phyloP scores from a whole-genome alignment of 2,113 vertebrate genomes.

The Uria lomvia region DNA sequence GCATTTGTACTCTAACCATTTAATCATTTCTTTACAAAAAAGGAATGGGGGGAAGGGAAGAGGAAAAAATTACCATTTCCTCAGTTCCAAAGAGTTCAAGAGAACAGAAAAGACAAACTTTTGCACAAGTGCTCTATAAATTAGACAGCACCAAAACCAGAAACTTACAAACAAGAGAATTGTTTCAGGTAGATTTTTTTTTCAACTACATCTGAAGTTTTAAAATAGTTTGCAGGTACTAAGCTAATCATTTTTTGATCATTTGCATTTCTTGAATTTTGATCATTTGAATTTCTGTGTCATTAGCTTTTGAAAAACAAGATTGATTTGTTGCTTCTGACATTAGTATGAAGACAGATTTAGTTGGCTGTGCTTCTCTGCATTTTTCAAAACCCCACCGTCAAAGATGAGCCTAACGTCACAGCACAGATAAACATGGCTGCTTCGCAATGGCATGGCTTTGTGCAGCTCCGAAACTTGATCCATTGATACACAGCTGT shows the following conservation, averaged over 20 bases:
- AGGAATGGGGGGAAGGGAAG: neutral
- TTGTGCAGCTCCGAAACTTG: neutral
- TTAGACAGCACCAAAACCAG: neutral
- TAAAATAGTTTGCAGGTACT: neutral
- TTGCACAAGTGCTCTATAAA: neutral
- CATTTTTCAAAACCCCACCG: neutral
- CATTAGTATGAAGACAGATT: neutral
- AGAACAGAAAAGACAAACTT: neutral
- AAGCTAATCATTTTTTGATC: neutral
- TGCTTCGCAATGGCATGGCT: neutral
- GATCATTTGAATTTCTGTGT: neutral
- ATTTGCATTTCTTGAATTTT: neutral
- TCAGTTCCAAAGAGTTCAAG: neutral
- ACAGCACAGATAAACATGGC: neutral
- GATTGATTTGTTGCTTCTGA: neutral
- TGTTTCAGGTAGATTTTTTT: neutral
- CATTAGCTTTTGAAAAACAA: neutral
- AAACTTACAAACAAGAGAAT: neutral
- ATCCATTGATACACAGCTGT: neutral
- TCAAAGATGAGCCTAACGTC: neutral
- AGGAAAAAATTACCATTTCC: neutral
- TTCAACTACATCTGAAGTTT: neutral
- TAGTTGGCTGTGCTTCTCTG: neutral
- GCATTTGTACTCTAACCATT: slow-evolving; percentile 43
- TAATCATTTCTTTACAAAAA: slow-evolving; percentile 50